Evolutionary conservation across 2,797 vertebrate genomes (phyloP).

Genomic region (Chaenodraco wilsoni): DNA sequence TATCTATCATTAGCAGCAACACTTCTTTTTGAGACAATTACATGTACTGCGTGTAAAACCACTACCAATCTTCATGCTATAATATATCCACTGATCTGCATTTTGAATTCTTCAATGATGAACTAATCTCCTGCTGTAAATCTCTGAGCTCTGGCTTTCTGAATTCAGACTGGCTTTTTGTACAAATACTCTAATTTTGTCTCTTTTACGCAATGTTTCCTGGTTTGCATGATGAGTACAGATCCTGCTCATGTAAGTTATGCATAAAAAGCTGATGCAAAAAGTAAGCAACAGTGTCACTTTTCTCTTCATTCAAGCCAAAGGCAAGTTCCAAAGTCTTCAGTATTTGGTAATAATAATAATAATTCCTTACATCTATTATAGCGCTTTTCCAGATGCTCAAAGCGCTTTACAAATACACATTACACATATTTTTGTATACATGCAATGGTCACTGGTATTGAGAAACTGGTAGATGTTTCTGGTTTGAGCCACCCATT

Average conservation of each 20-base stretch:
- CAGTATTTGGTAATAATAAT: background rate
- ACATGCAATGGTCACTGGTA: background rate
- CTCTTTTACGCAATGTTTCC: conserved; percentile 13
- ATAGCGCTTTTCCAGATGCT: too few species aligned
- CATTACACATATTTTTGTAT: too few species aligned
- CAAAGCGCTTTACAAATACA: too few species aligned
- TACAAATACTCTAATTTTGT: conserved; percentile 29
- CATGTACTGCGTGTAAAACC: conserved; percentile 23
- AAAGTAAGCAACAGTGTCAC: conserved; percentile 24
- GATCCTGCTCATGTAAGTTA: conserved; percentile 18
- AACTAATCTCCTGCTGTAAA: conserved; percentile 26
- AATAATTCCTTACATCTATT: too few species aligned
- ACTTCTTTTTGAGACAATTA: conserved; percentile 32
- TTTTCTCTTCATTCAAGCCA: conserved; percentile 17
- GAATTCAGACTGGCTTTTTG: conserved; percentile 18
- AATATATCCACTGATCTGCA: conserved; percentile 17
- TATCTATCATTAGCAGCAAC: conserved; percentile 39
- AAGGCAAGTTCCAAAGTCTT: conserved; percentile 2
- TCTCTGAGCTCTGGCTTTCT: conserved; percentile 6
- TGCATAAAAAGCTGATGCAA: conserved; percentile 47
- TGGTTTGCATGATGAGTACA: conserved; percentile 29
- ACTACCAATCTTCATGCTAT: background rate
- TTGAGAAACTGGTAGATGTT: background rate
- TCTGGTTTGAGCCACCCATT: background rate
- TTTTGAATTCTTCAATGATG: conserved; percentile 10